Evolutionary conservation across 2,113 vertebrate genomes (phyloP), one percentile per base, ranked within the genome.

Genomic region (Periophthalmodon schlosseri): DNA sequence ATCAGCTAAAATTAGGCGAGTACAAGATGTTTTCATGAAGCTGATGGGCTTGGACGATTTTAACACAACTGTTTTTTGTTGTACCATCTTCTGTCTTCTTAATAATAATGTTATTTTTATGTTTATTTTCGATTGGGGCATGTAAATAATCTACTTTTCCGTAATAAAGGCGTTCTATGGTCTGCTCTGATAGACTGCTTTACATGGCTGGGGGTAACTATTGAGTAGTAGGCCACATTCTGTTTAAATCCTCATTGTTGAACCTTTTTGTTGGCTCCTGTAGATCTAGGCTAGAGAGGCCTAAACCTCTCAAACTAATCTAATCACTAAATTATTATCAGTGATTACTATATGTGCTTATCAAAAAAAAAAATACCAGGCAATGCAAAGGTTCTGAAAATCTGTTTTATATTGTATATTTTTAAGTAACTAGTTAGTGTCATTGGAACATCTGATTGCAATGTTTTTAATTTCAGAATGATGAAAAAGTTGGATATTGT

Each of bases 1-100:
- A 58, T 16, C 66, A 56, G 83, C 61, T 70, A 14, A 50, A 63
- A 58, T 21, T 56, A 65, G 83, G 90, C 90, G 77, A 84, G 90
- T 77, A 72, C 57, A 44, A 11, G 34, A 0, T 67, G 10, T 74
- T 77, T 0, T 50, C 23, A 4, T 36, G 50, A n/a, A 70, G 74
- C 15, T 65, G 6, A 0, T 34, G 28, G 15, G 24, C 24, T 61
- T 7, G 23, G 23, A 15, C 7, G 58, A 63, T 28, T 33, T 63
- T 34, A 63, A 63, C 60, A 11, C 15, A 18, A 18, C 18, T n/a
- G 18, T 20, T 20, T 39, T 65, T 16, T 65, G 34, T 11, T 2
- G 28, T 16, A 6, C 5, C 28, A 34, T 5, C 5, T 18, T 34
- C 14, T 18, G 23, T 8, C 21, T 1, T 12, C 23, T 24, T 18